phyloP scores from a whole-genome alignment of 2,113 vertebrate genomes.

The Syrmaticus mikado region DNA sequence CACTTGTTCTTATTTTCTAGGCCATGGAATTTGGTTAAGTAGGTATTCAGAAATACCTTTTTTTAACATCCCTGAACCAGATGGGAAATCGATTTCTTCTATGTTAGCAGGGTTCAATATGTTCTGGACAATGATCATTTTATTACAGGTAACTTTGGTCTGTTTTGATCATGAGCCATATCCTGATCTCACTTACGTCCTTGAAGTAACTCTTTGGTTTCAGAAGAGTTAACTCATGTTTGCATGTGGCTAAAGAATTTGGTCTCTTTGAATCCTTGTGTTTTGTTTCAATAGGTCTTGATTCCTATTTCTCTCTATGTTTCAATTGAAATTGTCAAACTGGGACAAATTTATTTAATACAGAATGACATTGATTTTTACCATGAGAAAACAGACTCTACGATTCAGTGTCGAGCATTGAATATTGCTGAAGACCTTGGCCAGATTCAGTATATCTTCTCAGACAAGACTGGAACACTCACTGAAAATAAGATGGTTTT shows the following conservation, averaged over 20 bases:
- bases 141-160: slow-evolving; percentile 87
- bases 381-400: slow-evolving; percentile 83
- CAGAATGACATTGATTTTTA: slow-evolving; percentile 92
- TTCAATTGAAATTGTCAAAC: slow-evolving; percentile 95
- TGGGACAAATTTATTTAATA: slow-evolving; percentile 95
- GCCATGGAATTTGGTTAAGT: slow-evolving; percentile 89
- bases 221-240: background rate
- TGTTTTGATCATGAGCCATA: background rate
- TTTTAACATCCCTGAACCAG: slow-evolving; percentile 78
- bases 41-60: slow-evolving; percentile 70
- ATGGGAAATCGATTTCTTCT: slow-evolving; percentile 73
- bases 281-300: slow-evolving; percentile 85
- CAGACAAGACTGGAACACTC: slow-evolving; percentile 96
- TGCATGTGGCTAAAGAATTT: background rate
- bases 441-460: slow-evolving; percentile 94
- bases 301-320: slow-evolving; percentile 97
- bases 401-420: slow-evolving; percentile 89
- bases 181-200: background rate
- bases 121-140: slow-evolving; percentile 98
- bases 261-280: background rate
- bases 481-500: slow-evolving; percentile 99
- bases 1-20: slow-evolving; percentile 74
- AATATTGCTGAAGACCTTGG: slow-evolving; percentile 96
- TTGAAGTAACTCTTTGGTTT: background rate
- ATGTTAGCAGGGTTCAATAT: slow-evolving; percentile 88